phyloP scores from a whole-genome alignment of 1,140 invertebrate species.

The Orchesella cincta region DNA sequence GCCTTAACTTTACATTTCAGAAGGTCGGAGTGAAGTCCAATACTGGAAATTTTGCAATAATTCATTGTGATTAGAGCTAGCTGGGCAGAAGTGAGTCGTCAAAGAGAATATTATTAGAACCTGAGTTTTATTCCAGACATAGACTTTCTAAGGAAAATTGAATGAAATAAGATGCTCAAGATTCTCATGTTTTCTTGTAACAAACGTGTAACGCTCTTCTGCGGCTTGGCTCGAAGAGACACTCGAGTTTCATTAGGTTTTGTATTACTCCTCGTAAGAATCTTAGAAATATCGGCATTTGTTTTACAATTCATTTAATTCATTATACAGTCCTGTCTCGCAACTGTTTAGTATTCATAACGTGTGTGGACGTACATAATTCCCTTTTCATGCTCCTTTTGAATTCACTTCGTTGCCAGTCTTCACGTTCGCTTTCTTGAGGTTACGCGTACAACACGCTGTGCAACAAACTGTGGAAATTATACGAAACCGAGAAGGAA shows the following conservation, averaged over 20 bases:
- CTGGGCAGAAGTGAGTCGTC: not conserved
- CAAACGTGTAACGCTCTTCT: no score
- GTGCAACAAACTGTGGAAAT: not conserved
- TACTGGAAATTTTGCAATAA: not conserved
- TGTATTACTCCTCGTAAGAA: no score
- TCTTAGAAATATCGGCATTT: constrained; percentile 28
- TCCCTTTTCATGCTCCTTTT: not conserved
- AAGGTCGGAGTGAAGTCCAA: not conserved
- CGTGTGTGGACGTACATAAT: not conserved
- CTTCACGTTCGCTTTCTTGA: not conserved
- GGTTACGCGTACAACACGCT: no score
- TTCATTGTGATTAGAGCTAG: not conserved
- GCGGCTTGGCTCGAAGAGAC: no score
- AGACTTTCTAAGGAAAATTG: not conserved
- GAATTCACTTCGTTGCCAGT: not conserved
- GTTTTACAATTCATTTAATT: constrained; percentile 30
- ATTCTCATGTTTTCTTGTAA: not conserved
- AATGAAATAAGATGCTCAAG: not conserved
- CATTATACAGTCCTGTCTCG: constrained; percentile 19
- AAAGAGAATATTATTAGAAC: not conserved
- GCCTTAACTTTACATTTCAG: no score
- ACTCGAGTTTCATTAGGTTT: no score
- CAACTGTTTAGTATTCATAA: constrained; percentile 21
- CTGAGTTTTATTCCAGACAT: not conserved
- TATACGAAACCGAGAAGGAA: not conserved